Evolutionary conservation across 1,140 invertebrate species (phyloP).

Genomic region (Drosophila parvula): DNA sequence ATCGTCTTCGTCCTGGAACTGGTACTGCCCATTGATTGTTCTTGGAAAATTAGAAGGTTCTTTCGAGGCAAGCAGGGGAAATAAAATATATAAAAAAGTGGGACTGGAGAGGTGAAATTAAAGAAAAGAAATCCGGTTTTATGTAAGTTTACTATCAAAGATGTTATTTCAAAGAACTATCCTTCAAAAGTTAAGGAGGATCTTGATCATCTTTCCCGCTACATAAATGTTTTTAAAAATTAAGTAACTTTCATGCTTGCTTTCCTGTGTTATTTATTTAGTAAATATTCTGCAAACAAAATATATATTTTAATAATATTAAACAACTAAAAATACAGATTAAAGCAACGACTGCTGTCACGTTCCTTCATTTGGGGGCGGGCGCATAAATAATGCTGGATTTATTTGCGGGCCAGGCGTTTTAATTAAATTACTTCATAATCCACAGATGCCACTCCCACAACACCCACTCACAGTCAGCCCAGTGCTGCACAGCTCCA

Average conservation of each 20-base stretch:
- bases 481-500: background rate
- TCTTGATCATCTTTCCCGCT: no score
- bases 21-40: conserved; percentile 1
- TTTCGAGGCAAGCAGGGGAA: background rate
- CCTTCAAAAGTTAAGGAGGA: no score
- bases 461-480: background rate
- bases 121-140: no score
- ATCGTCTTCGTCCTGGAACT: conserved; percentile 55
- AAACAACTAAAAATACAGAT: background rate
- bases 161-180: no score
- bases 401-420: conserved; percentile 55
- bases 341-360: conserved; percentile 2
- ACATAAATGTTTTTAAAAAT: no score
- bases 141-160: no score
- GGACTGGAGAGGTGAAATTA: no score
- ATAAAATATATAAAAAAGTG: background rate
- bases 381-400: conserved; percentile 57
- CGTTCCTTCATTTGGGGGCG: background rate
- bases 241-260: no score
- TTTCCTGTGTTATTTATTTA: background rate
- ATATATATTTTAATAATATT: no score
- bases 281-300: background rate
- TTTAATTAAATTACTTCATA: conserved; percentile 81
- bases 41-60: background rate
- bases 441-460: conserved; percentile 44